Evolutionary conservation across 2,113 vertebrate species (phyloP).

Genomic region (Dolichotis patagonum): DNA sequence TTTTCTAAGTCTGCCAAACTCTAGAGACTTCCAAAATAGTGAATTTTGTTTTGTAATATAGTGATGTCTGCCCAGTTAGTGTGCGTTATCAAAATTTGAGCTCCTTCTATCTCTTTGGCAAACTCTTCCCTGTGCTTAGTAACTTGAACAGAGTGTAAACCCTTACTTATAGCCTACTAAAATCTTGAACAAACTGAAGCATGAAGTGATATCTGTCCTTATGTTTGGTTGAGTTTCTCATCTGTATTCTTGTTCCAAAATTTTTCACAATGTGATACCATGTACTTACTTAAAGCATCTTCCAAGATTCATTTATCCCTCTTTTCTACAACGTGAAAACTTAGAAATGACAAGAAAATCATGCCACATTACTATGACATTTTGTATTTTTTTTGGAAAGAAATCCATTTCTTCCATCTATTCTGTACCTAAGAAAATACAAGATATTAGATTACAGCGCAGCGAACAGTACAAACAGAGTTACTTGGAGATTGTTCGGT

Average conservation of each 20-base stretch:
- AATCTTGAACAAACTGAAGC: neutral
- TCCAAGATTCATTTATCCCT: neutral
- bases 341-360: neutral
- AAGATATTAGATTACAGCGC: neutral
- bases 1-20: neutral
- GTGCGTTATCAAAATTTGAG: neutral
- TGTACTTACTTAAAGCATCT: neutral
- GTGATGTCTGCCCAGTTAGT: neutral
- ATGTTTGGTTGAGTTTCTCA: neutral
- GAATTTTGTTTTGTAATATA: constrained; percentile 34
- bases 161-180: neutral
- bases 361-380: neutral
- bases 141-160: neutral
- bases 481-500: neutral
- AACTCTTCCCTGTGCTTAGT: neutral
- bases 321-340: neutral
- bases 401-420: neutral
- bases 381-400: constrained; percentile 6
- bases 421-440: neutral
- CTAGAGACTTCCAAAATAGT: neutral
- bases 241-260: neutral
- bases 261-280: neutral
- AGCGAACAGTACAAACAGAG: neutral
- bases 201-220: neutral
- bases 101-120: neutral